Conservation (phyloP, 2,113 vertebrate genomes). For the Oxyruncus cristatus region DNA sequence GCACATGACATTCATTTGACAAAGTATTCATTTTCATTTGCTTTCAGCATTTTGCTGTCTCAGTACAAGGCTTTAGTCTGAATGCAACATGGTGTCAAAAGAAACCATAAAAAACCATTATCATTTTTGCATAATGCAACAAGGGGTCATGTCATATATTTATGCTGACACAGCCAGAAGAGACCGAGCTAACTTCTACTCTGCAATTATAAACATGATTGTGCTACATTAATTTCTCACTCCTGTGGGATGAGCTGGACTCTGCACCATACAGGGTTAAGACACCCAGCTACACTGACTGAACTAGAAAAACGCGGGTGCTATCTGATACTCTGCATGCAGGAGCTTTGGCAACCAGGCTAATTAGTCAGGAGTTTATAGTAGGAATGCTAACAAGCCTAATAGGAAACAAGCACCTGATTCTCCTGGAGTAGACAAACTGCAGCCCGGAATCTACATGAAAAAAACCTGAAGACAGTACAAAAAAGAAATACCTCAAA, state of each 20-base stretch:
- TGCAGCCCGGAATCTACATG: not conserved
- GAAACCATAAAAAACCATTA: not conserved
- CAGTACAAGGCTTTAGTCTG: not conserved
- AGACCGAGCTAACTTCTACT: not conserved
- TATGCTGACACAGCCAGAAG: not conserved
- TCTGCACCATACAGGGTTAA: conserved; percentile 10
- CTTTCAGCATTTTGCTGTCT: not conserved
- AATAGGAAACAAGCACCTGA: conserved; percentile 39
- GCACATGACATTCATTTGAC: not conserved
- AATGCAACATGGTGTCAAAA: not conserved
- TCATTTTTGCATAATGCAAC: not conserved
- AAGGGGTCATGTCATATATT: not conserved
- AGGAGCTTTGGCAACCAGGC: conserved; percentile 32
- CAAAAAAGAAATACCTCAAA: not conserved
- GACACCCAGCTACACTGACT: not conserved
- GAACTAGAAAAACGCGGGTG: not conserved
- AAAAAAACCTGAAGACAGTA: not conserved
- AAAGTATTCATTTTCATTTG: not conserved
- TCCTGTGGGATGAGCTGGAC: not conserved
- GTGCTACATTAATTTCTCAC: not conserved
- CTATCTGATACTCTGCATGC: not conserved
- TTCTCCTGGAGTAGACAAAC: not conserved
- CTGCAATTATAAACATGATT: not conserved
- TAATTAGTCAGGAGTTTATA: conserved; percentile 47
- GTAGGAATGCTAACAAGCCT: conserved; percentile 27